A percentile compares a stretch with the other conserved stretches of the same genome.
Evolutionary conservation across 2,113 vertebrate genomes (phyloP).

Genomic region (Myiozetetes cayanensis): DNA sequence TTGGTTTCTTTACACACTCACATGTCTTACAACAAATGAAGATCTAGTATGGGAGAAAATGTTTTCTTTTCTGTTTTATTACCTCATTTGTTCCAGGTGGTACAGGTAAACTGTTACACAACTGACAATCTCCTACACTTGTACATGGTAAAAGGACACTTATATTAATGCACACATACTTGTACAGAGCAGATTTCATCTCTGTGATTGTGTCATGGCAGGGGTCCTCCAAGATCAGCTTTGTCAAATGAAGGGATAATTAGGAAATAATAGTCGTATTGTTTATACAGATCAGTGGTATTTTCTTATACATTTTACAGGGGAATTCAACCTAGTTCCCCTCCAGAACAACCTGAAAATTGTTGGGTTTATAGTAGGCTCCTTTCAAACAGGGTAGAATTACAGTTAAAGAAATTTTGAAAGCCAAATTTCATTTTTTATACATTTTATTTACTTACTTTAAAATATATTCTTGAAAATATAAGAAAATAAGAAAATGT

Average conservation of each 20-base stretch:
- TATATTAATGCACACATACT: neutral
- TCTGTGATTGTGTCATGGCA: neutral
- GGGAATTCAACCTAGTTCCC: neutral
- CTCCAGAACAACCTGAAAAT: neutral
- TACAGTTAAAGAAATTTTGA: neutral
- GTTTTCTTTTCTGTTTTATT: neutral
- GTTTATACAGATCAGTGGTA: neutral
- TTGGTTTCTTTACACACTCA: neutral
- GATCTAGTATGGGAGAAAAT: neutral
- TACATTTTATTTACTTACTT: neutral
- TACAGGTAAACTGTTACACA: neutral
- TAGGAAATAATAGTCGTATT: neutral
- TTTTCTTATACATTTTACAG: neutral
- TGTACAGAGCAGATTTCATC: neutral
- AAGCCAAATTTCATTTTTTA: neutral
- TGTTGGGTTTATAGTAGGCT: rapidly evolving
- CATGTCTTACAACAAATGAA: neutral
- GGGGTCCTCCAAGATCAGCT: neutral
- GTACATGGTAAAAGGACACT: neutral
- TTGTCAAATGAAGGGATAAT: neutral
- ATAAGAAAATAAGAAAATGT: neutral
- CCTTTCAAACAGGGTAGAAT: neutral
- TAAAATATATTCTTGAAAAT: neutral
- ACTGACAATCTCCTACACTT: neutral
- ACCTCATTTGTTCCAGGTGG: neutral